Percentiles rank a stretch among this genome's conserved stretches.
phyloP scores from a whole-genome alignment of 64 coral and sea anemone genomes.

The Actinia equina region DNA sequence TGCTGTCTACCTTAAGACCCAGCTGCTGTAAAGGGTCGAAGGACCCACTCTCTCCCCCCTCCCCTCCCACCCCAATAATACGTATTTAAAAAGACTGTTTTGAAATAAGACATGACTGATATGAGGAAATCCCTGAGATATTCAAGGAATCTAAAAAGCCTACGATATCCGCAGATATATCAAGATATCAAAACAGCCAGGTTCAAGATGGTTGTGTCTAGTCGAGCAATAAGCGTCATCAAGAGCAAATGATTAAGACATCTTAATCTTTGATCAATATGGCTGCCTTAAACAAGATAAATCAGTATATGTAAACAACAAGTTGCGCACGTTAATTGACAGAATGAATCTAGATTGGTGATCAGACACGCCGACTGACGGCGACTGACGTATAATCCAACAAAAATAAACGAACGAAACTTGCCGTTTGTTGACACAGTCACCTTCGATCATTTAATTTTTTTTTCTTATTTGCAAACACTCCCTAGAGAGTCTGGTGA shows the following conservation, averaged over 20 bases:
- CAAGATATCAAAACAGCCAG: not conserved
- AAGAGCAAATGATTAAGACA: not conserved
- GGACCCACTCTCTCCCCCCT: too few species aligned
- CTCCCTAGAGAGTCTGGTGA: too few species aligned
- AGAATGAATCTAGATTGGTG: not conserved
- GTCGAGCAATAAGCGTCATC: slow-evolving; percentile 5
- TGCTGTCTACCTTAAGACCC: too few species aligned
- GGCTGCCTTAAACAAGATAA: not conserved
- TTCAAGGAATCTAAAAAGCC: not conserved
- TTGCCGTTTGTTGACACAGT: not conserved
- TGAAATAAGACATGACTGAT: not conserved
- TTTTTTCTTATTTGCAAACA: too few species aligned
- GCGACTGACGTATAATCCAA: not conserved
- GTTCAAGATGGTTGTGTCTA: slow-evolving; percentile 12
- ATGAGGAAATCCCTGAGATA: not conserved
- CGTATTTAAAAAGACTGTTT: too few species aligned
- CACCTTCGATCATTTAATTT: not conserved
- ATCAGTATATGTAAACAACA: not conserved
- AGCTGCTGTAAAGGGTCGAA: too few species aligned
- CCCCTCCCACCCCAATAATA: too few species aligned
- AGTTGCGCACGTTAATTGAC: not conserved
- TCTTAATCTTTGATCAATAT: slow-evolving; percentile 1
- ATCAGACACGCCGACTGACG: not conserved
- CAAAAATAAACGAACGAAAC: not conserved
- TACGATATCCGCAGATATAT: not conserved